Conservation (phyloP, 1,140 invertebrate species). For the Wiebesia pumilae region DNA sequence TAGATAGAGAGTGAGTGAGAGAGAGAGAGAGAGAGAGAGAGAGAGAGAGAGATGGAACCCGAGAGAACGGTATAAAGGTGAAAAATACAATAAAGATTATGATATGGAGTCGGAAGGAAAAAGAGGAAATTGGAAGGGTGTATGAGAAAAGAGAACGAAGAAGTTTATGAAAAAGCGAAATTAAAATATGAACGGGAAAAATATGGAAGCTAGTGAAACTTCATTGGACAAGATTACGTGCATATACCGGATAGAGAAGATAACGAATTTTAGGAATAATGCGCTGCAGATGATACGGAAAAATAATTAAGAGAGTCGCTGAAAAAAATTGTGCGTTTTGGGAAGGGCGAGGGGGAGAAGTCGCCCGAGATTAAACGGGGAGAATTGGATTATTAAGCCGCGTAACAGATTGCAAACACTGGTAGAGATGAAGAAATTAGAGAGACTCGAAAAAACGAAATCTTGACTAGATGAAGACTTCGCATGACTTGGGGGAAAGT, state of each 20-base stretch:
- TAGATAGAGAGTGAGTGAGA: background rate
- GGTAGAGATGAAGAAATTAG: conserved; percentile 31
- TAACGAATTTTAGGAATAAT: conserved; percentile 43
- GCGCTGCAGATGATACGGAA: conserved; percentile 39
- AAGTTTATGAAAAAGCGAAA: conserved; percentile 52
- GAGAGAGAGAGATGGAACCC: background rate
- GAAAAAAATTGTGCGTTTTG: background rate
- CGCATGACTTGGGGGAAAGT: conserved; percentile 15
- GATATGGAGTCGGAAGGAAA: conserved; percentile 37
- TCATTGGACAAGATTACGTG: conserved; percentile 21
- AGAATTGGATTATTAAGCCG: conserved; percentile 35
- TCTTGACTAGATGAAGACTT: background rate
- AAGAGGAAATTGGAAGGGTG: conserved; percentile 9
- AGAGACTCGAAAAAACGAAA: background rate
- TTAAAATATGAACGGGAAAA: conserved; percentile 47
- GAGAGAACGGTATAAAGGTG: conserved; percentile 39
- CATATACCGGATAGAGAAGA: conserved; percentile 2
- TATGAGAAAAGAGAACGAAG: conserved; percentile 47
- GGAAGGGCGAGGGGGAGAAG: background rate
- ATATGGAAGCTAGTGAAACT: conserved; percentile 24
- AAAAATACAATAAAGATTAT: conserved; percentile 51
- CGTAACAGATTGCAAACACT: conserved; percentile 51
- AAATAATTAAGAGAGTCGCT: conserved; percentile 45
- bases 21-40: background rate
- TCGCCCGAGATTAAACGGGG: conserved; percentile 23